Base-by-base conservation (phyloP, 2,113 vertebrate species). In the Hypomesus transpacificus region DNA sequence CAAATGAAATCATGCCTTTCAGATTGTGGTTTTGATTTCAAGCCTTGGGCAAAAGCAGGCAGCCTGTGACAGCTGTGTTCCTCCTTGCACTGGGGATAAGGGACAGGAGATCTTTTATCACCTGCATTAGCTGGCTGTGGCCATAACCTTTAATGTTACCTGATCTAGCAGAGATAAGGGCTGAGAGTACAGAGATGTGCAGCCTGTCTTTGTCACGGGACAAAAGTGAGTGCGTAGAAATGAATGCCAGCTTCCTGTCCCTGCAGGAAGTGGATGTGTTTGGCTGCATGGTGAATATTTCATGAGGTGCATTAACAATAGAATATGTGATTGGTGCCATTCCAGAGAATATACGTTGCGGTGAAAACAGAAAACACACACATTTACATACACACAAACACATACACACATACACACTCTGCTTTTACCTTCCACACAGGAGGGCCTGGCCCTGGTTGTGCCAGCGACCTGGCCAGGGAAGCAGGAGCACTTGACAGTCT, bases 401-500 rank as follows among this genome's bases (percentile, higher is more conserved):
- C 56, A 68, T 64, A 63, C 63, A 67, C 34, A 76, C 26, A 68
- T 50, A 69, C 46, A 58, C 20, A 46, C 39, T 3, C 13, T 24
- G 3, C 11, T 24, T 79, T 92, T 94, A 99, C 96, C 96, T 96
- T 99, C 97, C 69, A 98, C 96, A 0, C 96, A 98, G 1, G 96
- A 98, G 51, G 97, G 96, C 86, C 94, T 92, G 0, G 95, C 91
- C 62, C 93, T 89, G 0, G 96, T 98, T 0, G 97, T 99, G 5
- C 96, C 96, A 0, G 96, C 96, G 3, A 98, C 96, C 89, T 98
- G 95, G 1, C 97, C 96, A 0, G 95, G 96, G 85, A 98, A 95
- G 84, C 97, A 99, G 75, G 97, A 98, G 64, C 96, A 99, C 87
- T 98, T 99, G 87, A 98, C 95, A 0, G 97, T 99, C 66, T 98